Evolutionary conservation across 2,113 vertebrate genomes (phyloP).

Genomic region (Sialia sialis): DNA sequence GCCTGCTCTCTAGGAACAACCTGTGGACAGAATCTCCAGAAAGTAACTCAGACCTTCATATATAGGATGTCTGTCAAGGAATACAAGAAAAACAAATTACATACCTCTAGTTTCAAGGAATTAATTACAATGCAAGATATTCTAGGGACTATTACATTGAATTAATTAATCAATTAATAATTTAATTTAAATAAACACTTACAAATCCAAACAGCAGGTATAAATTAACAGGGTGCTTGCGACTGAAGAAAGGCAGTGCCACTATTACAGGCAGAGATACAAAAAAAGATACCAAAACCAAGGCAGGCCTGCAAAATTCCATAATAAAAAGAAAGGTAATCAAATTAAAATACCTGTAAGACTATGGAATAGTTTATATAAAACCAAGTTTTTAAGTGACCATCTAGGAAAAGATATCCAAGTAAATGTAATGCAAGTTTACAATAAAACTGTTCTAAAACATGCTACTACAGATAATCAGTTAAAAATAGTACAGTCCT

Average conservation of each 20-base stretch:
- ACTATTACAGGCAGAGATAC: slow-evolving; percentile 84
- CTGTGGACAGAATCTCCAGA: background rate
- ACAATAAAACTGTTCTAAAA: background rate
- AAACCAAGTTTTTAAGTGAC: background rate
- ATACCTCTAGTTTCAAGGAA: background rate
- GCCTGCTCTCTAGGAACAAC: background rate
- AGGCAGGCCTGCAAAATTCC: slow-evolving; percentile 77
- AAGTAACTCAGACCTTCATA: background rate
- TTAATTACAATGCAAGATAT: background rate
- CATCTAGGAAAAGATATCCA: background rate
- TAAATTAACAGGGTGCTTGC: slow-evolving; percentile 89
- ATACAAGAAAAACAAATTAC: background rate
- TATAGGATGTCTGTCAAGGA: background rate
- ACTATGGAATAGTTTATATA: background rate
- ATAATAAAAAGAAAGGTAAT: background rate
- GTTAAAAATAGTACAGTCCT: background rate
- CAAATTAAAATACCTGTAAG: background rate
- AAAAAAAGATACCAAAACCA: slow-evolving; percentile 81
- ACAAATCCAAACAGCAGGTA: slow-evolving; percentile 93
- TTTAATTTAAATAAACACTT: slow-evolving; percentile 66
- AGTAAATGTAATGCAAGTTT: background rate
- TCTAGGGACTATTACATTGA: background rate
- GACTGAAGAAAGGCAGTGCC: slow-evolving; percentile 84
- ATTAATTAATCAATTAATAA: background rate
- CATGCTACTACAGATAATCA: background rate